Percentiles rank a stretch among this genome's conserved stretches.
Conservation (phyloP, 2,888 invertebrate species). For the Calameuta idolon region DNA sequence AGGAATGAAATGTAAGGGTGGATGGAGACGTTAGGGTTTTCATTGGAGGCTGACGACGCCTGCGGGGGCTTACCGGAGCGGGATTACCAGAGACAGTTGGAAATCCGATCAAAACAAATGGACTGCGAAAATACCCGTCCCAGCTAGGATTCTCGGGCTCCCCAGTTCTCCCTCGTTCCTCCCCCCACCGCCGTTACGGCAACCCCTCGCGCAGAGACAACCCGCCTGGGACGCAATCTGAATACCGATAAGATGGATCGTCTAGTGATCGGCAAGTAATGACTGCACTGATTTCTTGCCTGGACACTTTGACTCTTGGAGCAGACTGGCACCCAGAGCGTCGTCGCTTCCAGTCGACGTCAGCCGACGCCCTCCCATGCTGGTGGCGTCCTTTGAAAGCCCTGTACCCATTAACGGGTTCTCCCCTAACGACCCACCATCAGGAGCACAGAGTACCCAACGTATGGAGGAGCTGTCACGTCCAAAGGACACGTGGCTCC, state of each 20-base stretch:
- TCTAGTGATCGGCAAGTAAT: constrained; percentile 58
- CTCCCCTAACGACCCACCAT: too few relatives aligned
- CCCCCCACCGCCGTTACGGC: constrained; percentile 11
- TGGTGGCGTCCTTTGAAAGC: constrained; percentile 27
- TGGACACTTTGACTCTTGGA: background rate
- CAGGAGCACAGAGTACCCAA: too few relatives aligned
- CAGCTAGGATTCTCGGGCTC: constrained; percentile 12
- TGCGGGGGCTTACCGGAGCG: constrained; percentile 56
- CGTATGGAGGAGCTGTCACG: too few relatives aligned
- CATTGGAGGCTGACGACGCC: constrained; percentile 60
- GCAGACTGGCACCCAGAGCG: too few relatives aligned
- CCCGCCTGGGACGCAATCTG: constrained; percentile 44
- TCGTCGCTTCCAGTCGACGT: constrained; percentile 7
- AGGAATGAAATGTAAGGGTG: constrained; percentile 25
- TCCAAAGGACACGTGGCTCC: too few relatives aligned
- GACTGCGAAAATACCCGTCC: constrained; percentile 57
- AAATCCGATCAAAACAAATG: constrained; percentile 66
- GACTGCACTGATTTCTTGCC: constrained; percentile 40
- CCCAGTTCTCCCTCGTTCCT: constrained; percentile 12
- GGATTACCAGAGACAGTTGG: constrained; percentile 63
- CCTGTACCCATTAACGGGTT: constrained; percentile 23
- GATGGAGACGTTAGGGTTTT: constrained; percentile 57
- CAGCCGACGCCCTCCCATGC: constrained; percentile 47
- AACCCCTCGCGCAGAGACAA: too few relatives aligned
- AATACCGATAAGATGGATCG: constrained; percentile 60